Evolutionary conservation across 2,888 invertebrate genomes (phyloP), one percentile per base, ranked within the genome.

Genomic region (Trypoxylon attenuatum): DNA sequence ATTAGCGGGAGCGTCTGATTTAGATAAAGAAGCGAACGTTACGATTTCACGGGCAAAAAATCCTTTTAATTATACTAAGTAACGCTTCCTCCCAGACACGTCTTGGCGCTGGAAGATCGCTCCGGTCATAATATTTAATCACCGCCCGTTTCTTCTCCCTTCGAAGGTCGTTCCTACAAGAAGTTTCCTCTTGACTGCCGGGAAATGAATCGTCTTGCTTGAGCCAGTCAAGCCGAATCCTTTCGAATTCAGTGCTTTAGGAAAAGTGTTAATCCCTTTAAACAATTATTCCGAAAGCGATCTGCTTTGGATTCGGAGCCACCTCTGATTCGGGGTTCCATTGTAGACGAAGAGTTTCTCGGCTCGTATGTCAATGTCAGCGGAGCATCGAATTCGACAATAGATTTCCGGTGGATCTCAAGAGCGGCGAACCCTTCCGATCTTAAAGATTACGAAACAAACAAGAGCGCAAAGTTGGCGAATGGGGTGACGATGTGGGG

Each of bases 391-490:
- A 19, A 29, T 1, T 21, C 22, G 84, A 81, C 84, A 84, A 84
- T 80, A 82, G 66, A 77, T 84, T 79, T 59, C 8, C 83, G 16
- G 73, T 54, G 54, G n/a, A n/a, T 2, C 16, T 27, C 45, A 45
- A 53, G 69, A 67, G 75, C 70, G 74, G 73, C 71, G 59, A 85
- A 84, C 85, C 85, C 85, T 84, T 84, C 75, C 84, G 85, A 86
- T 87, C 85, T 86, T 86, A 86, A 87, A 87, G 86, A 85, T 87
- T 86, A 85, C 82, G 85, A 84, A 85, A 86, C 84, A 85, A 87
- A 84, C 83, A 85, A 82, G 84, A 83, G 81, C 77, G 83, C 78
- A 76, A 83, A 84, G 80, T 77, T 77, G 77, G 82, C 77, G 79
- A 86, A 86, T 84, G 83, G 86, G 85, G 85, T 85, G 86, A 82